phyloP scores from a whole-genome alignment of 2,113 vertebrate genomes.

The Triplophysa tibetana region DNA sequence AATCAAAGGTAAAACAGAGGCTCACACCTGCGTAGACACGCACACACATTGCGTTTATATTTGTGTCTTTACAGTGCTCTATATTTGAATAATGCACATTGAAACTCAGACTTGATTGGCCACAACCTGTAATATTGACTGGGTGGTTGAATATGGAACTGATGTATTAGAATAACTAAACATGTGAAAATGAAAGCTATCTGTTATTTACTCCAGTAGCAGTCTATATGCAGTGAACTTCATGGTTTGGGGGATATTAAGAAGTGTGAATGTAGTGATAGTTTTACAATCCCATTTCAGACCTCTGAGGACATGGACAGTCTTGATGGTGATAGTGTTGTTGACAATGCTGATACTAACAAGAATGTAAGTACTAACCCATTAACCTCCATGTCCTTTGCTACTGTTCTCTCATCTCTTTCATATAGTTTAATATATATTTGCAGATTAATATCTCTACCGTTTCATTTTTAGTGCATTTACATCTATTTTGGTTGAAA shows the following conservation, averaged over 20 bases:
- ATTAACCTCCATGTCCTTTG: constrained; percentile 1
- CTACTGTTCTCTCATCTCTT: constrained; percentile 22
- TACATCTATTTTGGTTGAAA: neutral
- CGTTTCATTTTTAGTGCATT: neutral
- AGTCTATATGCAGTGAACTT: constrained; percentile 11
- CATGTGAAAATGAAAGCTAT: neutral
- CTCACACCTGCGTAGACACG: neutral
- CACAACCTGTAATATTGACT: too few relatives aligned
- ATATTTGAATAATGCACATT: neutral
- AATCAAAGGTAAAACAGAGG: constrained; percentile 78
- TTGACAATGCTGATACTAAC: constrained; percentile 60
- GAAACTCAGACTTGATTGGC: neutral
- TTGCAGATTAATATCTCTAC: too few relatives aligned
- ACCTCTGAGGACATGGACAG: constrained; percentile 68
- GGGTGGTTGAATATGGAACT: neutral
- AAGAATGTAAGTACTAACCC: constrained; percentile 71
- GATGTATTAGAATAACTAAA: neutral
- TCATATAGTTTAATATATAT: neutral
- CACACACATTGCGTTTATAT: neutral
- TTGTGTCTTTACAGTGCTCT: neutral
- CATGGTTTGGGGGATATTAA: constrained; percentile 49
- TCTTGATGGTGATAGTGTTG: constrained; percentile 63
- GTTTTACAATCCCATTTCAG: constrained; percentile 70
- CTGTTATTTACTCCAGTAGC: neutral
- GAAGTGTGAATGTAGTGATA: constrained; percentile 60